Base-by-base conservation (phyloP, 2,888 invertebrate genomes). In the Marasmarcha lunaedactyla region DNA sequence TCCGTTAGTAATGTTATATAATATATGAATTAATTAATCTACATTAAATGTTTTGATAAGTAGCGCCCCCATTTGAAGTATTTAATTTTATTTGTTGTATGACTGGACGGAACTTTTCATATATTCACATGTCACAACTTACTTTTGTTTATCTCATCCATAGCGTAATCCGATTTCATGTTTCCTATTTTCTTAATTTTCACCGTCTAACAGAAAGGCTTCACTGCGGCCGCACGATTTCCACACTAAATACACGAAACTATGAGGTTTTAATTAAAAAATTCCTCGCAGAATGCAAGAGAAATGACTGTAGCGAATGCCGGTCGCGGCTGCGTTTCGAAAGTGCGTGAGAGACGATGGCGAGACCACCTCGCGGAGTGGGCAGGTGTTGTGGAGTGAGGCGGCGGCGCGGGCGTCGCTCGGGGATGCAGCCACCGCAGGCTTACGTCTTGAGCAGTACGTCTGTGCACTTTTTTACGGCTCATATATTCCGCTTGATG, bases 121-220 rank as follows among this genome's bases (percentile, higher is more conserved):
- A n/a, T n/a, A n/a, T n/a, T n/a, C n/a, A n/a, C n/a, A n/a, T n/a
- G n/a, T n/a, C n/a, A 30, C 2, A 48, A 79, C 81, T 83, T 70
- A 83, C 83, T 73, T 69, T 81, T 83, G 60, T 83, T 79, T 73
- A 78, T 70, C 51, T 78, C 83, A 69, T 83, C 83, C 78, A 83
- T 71, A 47, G 81, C 78, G 70, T 83, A 83, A 78, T 83, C 83
- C 77, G 83, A 76, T 72, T 83, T 83, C 83, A 83, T 83, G 57
- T 63, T 67, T 54, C 54, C 14, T 46, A 42, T 48, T 30, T 30
- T 9, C 20, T 20, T n/a, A 58, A 60, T 41, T 48, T 54, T 52
- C 78, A 74, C 76, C 73, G 66, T 69, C 59, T 62, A 64, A 49
- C 60, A 51, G 53, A 59, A 30, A 57, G 59, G 55, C 54, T 49